A percentile compares a stretch with the other conserved stretches of the same genome.
Evolutionary conservation across 2,797 vertebrate genomes (phyloP).

Genomic region (Pangasius larnaudii): DNA sequence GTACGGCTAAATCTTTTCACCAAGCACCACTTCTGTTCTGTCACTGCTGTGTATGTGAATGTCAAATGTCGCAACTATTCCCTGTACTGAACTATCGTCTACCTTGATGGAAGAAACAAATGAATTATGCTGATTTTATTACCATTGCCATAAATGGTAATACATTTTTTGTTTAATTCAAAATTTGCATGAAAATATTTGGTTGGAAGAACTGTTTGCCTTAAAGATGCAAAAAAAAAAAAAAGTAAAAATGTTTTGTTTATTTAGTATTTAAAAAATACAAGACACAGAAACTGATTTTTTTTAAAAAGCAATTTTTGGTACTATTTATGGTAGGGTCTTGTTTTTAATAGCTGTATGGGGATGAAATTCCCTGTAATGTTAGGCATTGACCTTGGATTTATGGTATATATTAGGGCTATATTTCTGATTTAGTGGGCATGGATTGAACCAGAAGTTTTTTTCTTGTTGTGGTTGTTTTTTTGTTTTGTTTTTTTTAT

Average conservation of each 20-base stretch:
- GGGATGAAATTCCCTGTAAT: background rate
- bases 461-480: background rate
- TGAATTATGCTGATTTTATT: background rate
- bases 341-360: background rate
- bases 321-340: background rate
- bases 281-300: background rate
- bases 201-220: background rate
- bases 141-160: background rate
- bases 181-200: background rate
- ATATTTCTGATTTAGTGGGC: background rate
- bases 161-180: background rate
- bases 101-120: background rate
- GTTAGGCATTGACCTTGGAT: background rate
- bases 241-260: background rate
- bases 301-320: background rate
- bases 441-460: background rate
- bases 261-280: background rate
- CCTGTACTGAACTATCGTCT: background rate
- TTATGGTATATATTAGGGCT: background rate
- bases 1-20: constrained; percentile 71
- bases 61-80: background rate
- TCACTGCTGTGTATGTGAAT: constrained; percentile 1
- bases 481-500: background rate
- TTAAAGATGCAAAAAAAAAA: background rate
- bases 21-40: background rate